These are phyloP conservation scores for Mimachlamys varia DNA, from an alignment of 2,888 invertebrate genomes.

Conservation along the genomic window DNA sequence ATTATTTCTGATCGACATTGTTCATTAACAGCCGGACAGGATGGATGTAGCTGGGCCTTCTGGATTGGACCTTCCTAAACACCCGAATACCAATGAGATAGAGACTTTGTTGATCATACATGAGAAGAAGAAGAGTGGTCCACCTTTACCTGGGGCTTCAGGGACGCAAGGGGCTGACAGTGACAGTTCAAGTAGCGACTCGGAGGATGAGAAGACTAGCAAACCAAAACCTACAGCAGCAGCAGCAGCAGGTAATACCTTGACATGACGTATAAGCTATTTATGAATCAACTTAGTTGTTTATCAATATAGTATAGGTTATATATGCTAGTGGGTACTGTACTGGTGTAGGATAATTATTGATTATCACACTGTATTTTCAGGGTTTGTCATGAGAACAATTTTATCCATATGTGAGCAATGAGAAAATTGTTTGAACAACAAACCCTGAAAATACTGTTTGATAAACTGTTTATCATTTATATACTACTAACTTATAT, in stretches of 20 bases:
- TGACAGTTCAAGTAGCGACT: slow-evolving; percentile 74
- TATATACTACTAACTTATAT: too few species aligned
- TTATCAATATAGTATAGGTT: too few species aligned
- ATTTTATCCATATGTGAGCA: too few species aligned
- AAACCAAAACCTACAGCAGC: slow-evolving; percentile 35
- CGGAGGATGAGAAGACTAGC: slow-evolving; percentile 64
- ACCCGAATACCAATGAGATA: slow-evolving; percentile 67
- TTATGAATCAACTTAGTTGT: too few species aligned
- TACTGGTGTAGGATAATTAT: too few species aligned
- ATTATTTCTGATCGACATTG: not conserved
- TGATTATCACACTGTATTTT: too few species aligned
- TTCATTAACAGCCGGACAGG: slow-evolving; percentile 38
- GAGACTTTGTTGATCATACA: slow-evolving; percentile 73
- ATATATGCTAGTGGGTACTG: too few species aligned
- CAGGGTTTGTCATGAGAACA: too few species aligned
- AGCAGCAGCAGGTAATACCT: not conserved
- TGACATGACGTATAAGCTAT: too few species aligned
- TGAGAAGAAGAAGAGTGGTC: slow-evolving; percentile 61
- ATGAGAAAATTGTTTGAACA: too few species aligned
- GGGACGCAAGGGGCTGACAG: slow-evolving; percentile 58
- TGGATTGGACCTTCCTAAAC: slow-evolving; percentile 38
- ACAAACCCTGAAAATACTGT: too few species aligned
- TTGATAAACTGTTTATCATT: too few species aligned
- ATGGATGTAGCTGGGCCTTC: slow-evolving; percentile 49
- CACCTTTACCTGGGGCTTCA: slow-evolving; percentile 48